Base-by-base conservation (phyloP, 2,113 vertebrate genomes). In the Pygoscelis antarcticus region DNA sequence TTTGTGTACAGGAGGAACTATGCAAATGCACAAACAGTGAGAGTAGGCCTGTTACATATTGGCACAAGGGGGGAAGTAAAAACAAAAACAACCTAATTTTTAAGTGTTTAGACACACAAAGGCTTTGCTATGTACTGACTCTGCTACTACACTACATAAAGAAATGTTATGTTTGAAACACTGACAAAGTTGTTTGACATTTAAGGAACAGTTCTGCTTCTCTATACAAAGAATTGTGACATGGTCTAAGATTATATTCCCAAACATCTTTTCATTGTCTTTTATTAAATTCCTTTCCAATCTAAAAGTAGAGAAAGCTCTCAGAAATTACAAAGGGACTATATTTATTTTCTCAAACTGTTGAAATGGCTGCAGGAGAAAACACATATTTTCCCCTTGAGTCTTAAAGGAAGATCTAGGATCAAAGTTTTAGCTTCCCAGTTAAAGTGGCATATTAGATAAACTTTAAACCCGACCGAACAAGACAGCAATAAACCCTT, bases 41-140 rank as follows among this genome's bases (percentile, higher is more conserved):
- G 55, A 78, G 9, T 13, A 66, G 64, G 34, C 42, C 49, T 71
- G 22, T 29, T 64, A 62, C 5, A 26, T 36, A 52, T 3, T 65
- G 11, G 49, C 38, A 60, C 1, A 0, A 68, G 3, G 5, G 1
- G 4, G 15, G 26, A 74, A 51, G 7, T 13, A 51, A 64, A 57
- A 75, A 15, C 27, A 80, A 74, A 78, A 51, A 9, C 32, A 78
- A 87, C 8, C 3, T 78, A 47, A 82, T 57, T 76, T 78, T 71
- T 30, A 86, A 83, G 44, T 44, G 34, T 65, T 90, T 29, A 80
- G 23, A 54, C 49, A 68, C 13, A 93, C 23, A 77, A 85, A 75
- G 26, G 22, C 26, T 80, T 72, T 69, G 18, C 32, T 65, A 20
- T 34, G 26, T 47, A 76, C 34, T 72, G 52, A 71, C 32, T 77